Conservation (phyloP, 2,113 vertebrate species). For the Litocranius walleri region DNA sequence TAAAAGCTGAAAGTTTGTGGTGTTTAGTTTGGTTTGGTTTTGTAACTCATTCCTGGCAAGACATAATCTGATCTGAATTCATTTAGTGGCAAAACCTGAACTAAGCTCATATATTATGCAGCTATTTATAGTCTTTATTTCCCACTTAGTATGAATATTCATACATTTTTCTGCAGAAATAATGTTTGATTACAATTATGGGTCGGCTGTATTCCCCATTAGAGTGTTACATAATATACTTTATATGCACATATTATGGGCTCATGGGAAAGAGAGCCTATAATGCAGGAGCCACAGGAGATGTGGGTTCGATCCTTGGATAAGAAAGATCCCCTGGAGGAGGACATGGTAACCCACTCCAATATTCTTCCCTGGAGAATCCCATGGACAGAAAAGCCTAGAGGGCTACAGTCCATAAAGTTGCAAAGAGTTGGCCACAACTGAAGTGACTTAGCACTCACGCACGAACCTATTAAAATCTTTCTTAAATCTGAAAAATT, state of each 20-base stretch:
- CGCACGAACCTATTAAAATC: neutral
- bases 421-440: neutral
- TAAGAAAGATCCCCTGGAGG: neutral
- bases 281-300: neutral
- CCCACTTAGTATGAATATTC: neutral
- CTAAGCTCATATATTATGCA: neutral
- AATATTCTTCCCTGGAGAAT: neutral
- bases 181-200: neutral
- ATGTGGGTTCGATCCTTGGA: neutral
- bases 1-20: neutral
- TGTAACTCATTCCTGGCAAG: neutral
- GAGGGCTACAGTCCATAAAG: neutral
- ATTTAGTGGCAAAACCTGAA: conserved; percentile 32
- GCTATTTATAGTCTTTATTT: neutral
- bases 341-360: neutral
- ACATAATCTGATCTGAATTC: conserved; percentile 2
- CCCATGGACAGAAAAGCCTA: neutral
- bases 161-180: neutral
- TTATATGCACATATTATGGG: neutral
- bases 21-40: neutral
- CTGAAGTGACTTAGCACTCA: neutral
- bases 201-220: neutral
- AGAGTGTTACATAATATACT: neutral
- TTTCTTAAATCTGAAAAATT: neutral
- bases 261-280: neutral